phyloP scores from a whole-genome alignment of 37 sponge, comb jelly and placozoan genomes.

The Aplysina aerophoba region DNA sequence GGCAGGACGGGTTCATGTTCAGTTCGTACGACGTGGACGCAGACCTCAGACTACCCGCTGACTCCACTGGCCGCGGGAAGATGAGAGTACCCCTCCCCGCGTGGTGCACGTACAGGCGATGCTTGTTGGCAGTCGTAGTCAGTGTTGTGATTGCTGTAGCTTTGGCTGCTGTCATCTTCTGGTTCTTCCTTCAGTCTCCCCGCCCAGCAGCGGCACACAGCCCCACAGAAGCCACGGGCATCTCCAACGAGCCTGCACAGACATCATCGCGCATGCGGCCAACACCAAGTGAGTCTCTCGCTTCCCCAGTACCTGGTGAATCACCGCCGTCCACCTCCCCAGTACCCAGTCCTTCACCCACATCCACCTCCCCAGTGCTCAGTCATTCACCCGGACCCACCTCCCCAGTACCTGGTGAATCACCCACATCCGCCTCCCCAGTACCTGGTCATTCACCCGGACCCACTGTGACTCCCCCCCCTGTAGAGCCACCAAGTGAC shows the following conservation, averaged over 20 bases:
- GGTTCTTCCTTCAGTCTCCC: background rate
- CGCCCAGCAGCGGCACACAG: background rate
- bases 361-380: background rate
- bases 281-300: no score
- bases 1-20: background rate
- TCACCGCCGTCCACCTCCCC: no score
- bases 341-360: background rate
- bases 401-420: background rate
- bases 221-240: background rate
- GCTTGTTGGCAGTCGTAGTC: background rate
- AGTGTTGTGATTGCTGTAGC: background rate
- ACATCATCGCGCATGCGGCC: no score
- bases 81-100: background rate
- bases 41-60: conserved; percentile 1
- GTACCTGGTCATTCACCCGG: background rate
- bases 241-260: background rate
- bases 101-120: background rate
- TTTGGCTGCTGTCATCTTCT: background rate
- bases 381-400: background rate
- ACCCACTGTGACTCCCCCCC: background rate
- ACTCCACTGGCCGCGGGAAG: background rate
- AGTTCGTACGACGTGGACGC: conserved; percentile 21
- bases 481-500: background rate
- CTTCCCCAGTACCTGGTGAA: no score
- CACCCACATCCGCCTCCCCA: conserved; percentile 14